Evolutionary conservation across 2,113 vertebrate genomes (phyloP), one percentile per base, ranked within the genome.

Genomic region (Podarcis raffonei): DNA sequence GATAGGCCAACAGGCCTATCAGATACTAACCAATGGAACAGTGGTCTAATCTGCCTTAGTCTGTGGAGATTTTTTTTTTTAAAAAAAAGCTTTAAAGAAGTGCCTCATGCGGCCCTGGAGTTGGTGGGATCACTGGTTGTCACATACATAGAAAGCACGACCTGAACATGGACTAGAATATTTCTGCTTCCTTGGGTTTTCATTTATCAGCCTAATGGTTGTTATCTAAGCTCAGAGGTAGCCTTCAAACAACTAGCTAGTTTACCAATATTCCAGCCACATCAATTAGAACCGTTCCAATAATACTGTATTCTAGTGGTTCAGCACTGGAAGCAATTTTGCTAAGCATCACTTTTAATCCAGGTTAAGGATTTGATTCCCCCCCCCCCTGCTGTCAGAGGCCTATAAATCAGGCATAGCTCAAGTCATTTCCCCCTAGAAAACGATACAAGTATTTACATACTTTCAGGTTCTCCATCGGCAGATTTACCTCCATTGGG

Each of bases 401-500:
- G 27, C 9, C 27, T 62, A 32, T 5, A 68, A 87, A 12, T 83
- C 91, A 86, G 90, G 84, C 30, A 81, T 3, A 48, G 39, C 23
- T 22, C 81, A 78, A 3, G n/a, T 78, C 62, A 30, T 78, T 94
- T 83, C 88, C 90, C 53, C 91, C 87, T 83, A 20, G 78, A 92
- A 76, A 95, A 84, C 84, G 94, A 27, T 89, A 94, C 76, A 95
- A 94, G 92, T 37, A 89, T 80, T 93, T 95, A 95, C 91, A 95
- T 95, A 96, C 94, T 94, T 95, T 95, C 93, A 86, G 93, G 83
- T 90, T 92, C 88, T 94, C 90, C 92, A 86, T 94, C 94, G 62
- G 90, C 92, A 92, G 92, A 92, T 95, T 94, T 96, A 98, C 98
- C 98, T 98, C 97, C 96, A 88, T 96, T 97, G 20, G 97, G 97